A percentile compares a stretch with the other conserved stretches of the same genome.
Conservation (phyloP, 2,888 invertebrate genomes). For the Pollenia labialis region DNA sequence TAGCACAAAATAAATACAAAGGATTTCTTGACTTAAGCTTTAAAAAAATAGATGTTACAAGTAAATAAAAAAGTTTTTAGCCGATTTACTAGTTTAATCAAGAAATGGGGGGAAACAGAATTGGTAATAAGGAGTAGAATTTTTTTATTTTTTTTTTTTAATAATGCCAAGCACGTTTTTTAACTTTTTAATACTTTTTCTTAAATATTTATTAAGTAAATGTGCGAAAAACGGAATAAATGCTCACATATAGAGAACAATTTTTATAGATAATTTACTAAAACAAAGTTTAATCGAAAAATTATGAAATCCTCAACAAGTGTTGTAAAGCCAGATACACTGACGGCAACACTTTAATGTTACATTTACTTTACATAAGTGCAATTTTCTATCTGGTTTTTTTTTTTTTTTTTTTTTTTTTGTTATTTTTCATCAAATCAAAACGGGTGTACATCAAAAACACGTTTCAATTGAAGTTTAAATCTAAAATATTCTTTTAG, state of each 20-base stretch:
- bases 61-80: conserved; percentile 48
- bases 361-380: too few relatives aligned
- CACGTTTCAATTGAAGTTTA: too few relatives aligned
- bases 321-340: too few relatives aligned
- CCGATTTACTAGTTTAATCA: conserved; percentile 32
- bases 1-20: conserved; percentile 27
- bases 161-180: conserved; percentile 48
- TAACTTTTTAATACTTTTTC: conserved; percentile 10
- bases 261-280: background rate
- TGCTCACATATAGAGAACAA: background rate
- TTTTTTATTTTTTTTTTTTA: too few relatives aligned
- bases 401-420: too few relatives aligned
- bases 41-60: background rate
- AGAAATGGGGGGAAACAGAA: background rate
- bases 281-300: too few relatives aligned
- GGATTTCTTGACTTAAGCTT: conserved; percentile 2
- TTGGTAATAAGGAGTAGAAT: background rate
- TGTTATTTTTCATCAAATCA: too few relatives aligned
- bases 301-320: too few relatives aligned
- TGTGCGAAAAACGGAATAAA: conserved; percentile 12
- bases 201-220: conserved; percentile 28
- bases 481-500: too few relatives aligned
- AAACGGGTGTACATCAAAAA: too few relatives aligned
- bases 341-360: too few relatives aligned
- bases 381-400: too few relatives aligned